These are phyloP conservation scores for Tortricodes alternella DNA, from an alignment of 2,888 invertebrate species.

Conservation along the genomic window DNA sequence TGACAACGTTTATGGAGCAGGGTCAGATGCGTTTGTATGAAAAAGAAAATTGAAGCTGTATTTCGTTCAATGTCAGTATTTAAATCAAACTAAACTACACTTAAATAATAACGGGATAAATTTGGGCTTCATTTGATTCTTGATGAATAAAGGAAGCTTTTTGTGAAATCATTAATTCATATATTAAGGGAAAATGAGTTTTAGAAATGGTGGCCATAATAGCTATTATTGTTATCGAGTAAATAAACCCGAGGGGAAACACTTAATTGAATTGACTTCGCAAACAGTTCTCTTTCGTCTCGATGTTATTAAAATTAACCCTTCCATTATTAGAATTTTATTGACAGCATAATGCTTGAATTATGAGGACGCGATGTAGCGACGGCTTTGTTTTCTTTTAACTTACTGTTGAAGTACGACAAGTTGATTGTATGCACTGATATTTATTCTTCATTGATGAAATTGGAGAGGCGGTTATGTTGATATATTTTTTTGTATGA, in stretches of 20 bases:
- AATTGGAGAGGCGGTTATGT: no score
- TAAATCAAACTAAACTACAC: not conserved
- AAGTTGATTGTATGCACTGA: no score
- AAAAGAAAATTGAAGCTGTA: conserved; percentile 7
- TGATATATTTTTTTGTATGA: no score
- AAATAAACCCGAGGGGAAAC: not conserved
- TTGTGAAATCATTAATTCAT: no score
- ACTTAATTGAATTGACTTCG: not conserved
- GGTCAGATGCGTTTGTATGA: not conserved
- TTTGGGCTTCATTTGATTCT: no score
- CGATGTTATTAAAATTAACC: not conserved
- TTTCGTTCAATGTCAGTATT: conserved; percentile 2
- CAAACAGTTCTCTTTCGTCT: not conserved
- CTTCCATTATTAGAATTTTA: not conserved
- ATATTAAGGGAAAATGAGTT: no score
- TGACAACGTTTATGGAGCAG: not conserved
- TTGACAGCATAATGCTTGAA: not conserved
- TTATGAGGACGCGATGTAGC: not conserved
- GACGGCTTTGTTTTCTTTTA: not conserved
- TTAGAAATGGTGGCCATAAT: conserved; percentile 8
- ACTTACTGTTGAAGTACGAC: no score
- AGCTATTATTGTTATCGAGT: conserved; percentile 7
- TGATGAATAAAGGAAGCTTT: no score
- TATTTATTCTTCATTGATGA: no score
- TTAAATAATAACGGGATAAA: not conserved